Conservation (phyloP, 1,140 invertebrate genomes). For the Procambarus virginalis region DNA sequence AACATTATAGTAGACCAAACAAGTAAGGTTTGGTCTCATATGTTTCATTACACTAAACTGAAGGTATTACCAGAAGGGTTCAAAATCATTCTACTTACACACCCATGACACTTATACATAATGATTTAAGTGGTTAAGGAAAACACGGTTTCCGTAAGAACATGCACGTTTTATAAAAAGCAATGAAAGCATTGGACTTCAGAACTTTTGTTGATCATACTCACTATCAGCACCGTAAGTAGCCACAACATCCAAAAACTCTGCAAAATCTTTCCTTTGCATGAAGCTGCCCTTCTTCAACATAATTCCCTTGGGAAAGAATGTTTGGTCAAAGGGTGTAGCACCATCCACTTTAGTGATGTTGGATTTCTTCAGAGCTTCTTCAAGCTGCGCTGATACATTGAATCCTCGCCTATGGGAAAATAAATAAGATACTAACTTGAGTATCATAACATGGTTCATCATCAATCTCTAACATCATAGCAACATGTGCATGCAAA, state of each 20-base stretch:
- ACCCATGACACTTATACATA: too few relatives aligned
- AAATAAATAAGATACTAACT: background rate
- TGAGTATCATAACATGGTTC: too few relatives aligned
- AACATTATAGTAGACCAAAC: too few relatives aligned
- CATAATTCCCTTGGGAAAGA: constrained; percentile 53
- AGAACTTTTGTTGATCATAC: background rate
- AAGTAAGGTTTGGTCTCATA: too few relatives aligned
- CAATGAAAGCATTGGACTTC: background rate
- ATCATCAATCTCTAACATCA: too few relatives aligned
- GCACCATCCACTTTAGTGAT: constrained; percentile 5
- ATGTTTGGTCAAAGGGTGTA: constrained; percentile 42
- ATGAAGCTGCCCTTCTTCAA: constrained; percentile 45
- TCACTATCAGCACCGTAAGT: constrained; percentile 53
- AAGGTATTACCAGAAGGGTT: too few relatives aligned
- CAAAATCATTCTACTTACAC: too few relatives aligned
- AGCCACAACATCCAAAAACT: constrained; percentile 45
- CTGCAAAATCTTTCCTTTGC: constrained; percentile 39
- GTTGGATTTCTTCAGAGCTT: constrained; percentile 46
- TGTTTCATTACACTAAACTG: too few relatives aligned
- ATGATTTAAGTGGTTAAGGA: too few relatives aligned
- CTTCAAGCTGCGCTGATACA: constrained; percentile 52
- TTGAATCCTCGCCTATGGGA: constrained; percentile 45
- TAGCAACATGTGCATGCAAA: too few relatives aligned
- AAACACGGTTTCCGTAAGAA: too few relatives aligned
- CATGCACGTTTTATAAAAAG: background rate